These are phyloP conservation scores for Leuciscus waleckii DNA, from an alignment of 2,797 vertebrate genomes.

Conservation along the genomic window DNA sequence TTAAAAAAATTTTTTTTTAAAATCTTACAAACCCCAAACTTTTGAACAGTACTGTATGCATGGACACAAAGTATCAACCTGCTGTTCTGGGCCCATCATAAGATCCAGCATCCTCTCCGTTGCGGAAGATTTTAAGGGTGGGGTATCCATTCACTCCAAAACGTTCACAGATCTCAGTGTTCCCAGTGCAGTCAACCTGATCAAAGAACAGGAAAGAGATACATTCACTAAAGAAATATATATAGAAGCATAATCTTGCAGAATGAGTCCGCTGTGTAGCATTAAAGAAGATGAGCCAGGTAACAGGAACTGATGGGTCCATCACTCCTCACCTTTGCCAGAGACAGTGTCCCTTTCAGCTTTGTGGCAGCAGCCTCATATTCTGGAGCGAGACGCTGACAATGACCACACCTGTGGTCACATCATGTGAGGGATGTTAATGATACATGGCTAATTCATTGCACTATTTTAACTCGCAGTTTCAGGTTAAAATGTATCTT, in stretches of 20 bases:
- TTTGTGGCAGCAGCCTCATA: slow-evolving; percentile 69
- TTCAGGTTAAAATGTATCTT: background rate
- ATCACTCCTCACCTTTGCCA: slow-evolving; percentile 64
- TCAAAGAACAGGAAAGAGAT: background rate
- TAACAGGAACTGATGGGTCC: background rate
- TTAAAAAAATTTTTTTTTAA: background rate
- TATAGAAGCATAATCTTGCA: background rate
- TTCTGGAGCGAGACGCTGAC: slow-evolving; percentile 68
- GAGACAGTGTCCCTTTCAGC: slow-evolving; percentile 62
- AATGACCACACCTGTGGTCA: slow-evolving; percentile 68
- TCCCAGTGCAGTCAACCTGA: slow-evolving; percentile 69
- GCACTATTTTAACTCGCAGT: background rate
- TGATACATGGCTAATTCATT: background rate
- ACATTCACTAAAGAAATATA: background rate
- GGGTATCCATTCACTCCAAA: slow-evolving; percentile 70
- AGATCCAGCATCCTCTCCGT: slow-evolving; percentile 60
- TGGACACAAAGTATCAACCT: slow-evolving; percentile 45
- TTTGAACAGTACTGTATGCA: background rate
- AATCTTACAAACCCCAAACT: background rate
- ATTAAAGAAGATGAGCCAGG: background rate
- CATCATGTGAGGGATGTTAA: background rate
- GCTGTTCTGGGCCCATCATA: slow-evolving; percentile 67
- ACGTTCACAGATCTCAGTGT: slow-evolving; percentile 63
- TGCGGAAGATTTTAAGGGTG: slow-evolving; percentile 69
- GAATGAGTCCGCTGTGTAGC: background rate